A percentile compares a stretch with the other conserved stretches of the same genome.
phyloP scores from a whole-genome alignment of 1,140 invertebrate species.

The Hyposmocoma kahamanoa region DNA sequence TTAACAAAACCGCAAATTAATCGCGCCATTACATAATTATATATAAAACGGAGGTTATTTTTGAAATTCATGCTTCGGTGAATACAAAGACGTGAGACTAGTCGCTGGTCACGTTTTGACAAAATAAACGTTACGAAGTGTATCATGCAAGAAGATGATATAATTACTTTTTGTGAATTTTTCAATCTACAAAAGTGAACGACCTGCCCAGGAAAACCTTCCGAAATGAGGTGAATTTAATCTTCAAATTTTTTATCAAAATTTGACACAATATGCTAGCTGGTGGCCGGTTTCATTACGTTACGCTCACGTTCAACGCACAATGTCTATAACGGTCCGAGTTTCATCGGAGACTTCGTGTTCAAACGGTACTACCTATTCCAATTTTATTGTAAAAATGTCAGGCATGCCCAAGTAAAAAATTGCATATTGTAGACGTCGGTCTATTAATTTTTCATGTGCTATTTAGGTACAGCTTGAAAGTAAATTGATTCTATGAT shows the following conservation, averaged over 20 bases:
- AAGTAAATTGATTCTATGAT: too few species aligned
- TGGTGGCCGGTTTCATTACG: constrained; percentile 31
- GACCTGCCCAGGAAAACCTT: not conserved
- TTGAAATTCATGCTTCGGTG: constrained; percentile 11
- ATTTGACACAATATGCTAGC: constrained; percentile 37
- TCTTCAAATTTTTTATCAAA: constrained; percentile 25
- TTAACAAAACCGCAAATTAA: constrained; percentile 17
- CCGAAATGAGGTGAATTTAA: not conserved
- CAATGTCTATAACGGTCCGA: constrained; percentile 53
- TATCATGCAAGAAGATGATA: too few species aligned
- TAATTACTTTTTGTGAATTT: too few species aligned
- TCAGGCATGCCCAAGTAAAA: constrained; percentile 28
- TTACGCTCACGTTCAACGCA: constrained; percentile 52
- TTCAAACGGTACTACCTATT: constrained; percentile 49
- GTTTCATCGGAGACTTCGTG: constrained; percentile 34
- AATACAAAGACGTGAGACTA: too few species aligned
- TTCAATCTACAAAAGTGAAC: not conserved
- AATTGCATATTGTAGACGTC: constrained; percentile 46
- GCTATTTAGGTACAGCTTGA: too few species aligned
- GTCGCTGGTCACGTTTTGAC: too few species aligned
- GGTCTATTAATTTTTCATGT: too few species aligned
- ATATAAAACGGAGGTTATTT: constrained; percentile 7
- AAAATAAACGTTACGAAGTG: too few species aligned
- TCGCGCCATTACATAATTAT: constrained; percentile 23
- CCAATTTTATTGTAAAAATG: constrained; percentile 47